Base-by-base conservation (phyloP, 2,797 vertebrate genomes). In the Epinephelus awoara region DNA sequence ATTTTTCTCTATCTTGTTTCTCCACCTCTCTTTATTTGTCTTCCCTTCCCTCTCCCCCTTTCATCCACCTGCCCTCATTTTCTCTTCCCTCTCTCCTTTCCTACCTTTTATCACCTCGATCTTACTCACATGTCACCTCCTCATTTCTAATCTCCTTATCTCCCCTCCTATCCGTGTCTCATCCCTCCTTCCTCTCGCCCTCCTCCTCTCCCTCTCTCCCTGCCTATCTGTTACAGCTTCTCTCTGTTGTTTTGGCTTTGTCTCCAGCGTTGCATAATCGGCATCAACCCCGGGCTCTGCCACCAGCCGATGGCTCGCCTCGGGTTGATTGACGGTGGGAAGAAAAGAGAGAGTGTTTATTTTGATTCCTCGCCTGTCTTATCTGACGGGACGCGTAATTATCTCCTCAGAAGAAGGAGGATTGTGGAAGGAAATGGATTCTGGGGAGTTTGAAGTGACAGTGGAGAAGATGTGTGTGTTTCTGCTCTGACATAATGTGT, bases 281-380 rank as follows among this genome's bases (percentile, higher is more conserved):
- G 67, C n/a, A 3, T 61, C 70, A 18, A 44, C 58, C 58, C 64
- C n/a, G 0, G 40, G 46, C 67, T 51, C 67, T 18, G 67, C 76
- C 55, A 10, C 47, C 34, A 21, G 23, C 75, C 25, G 1, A 4
- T 25, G 18, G 29, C 63, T 72, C 12, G 3, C 18, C 50, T 64
- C 27, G 9, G 0, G 19, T 6, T 82, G 84, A 85, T 83, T 77
- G 80, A 87, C 49, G 67, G 86, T 73, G 81, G 78, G 80, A 82
- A 77, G 77, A 74, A 29, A 42, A 73, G 65, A 42, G 34, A 65
- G 57, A 58, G 79, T 14, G 85, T 83, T 86, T 87, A 79, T 85
- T 88, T 78, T 82, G 77, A 86, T 82, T 78, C 67, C 19, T 73
- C 12, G 18, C 8, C 38, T 14, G 64, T 71, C 63, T 83, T 56